Conservation (phyloP, 2,113 vertebrate genomes). For the Pao palembangensis region DNA sequence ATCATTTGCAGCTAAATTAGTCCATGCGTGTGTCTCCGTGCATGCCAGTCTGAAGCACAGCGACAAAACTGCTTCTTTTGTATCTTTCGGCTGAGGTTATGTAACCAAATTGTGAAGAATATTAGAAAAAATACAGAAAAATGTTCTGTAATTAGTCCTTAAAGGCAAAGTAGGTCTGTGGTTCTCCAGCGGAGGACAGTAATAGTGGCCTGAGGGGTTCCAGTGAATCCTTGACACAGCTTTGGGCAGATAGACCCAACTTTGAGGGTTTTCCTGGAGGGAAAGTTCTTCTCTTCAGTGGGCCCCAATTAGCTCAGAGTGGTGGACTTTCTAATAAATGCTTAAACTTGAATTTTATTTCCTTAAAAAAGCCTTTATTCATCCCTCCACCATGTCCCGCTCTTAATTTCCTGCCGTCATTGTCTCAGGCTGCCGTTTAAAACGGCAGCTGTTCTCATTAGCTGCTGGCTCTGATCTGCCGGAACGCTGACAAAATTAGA, state of each 20-base stretch:
- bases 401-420: not conserved
- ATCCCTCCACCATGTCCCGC: not conserved
- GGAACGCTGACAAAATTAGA: not conserved
- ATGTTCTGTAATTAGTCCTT: too few relatives aligned
- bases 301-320: not conserved
- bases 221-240: too few relatives aligned
- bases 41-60: too few relatives aligned
- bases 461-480: not conserved
- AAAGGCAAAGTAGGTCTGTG: too few relatives aligned
- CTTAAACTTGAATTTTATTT: not conserved
- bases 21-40: too few relatives aligned
- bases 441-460: not conserved
- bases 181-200: too few relatives aligned
- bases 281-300: not conserved
- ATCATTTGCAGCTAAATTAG: not conserved
- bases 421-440: not conserved
- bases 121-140: too few relatives aligned
- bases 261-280: not conserved
- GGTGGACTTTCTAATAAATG: not conserved
- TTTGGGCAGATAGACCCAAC: not conserved
- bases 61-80: too few relatives aligned
- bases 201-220: too few relatives aligned
- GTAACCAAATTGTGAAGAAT: too few relatives aligned
- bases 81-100: too few relatives aligned
- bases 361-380: not conserved